Evolutionary conservation across 2,888 invertebrate species (phyloP), one percentile per base, ranked within the genome.

Genomic region (Thymelicus lineola): DNA sequence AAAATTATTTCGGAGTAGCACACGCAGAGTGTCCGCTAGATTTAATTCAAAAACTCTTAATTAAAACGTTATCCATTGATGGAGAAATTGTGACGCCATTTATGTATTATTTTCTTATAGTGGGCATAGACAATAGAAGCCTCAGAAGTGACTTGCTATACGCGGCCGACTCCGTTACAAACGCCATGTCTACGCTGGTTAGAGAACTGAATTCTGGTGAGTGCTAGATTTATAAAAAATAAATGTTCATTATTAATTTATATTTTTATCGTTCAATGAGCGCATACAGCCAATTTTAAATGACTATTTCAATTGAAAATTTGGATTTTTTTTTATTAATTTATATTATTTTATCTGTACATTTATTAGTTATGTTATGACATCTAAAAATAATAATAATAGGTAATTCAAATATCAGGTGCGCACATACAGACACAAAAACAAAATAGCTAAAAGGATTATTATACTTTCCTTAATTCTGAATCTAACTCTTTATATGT

Each of bases 141-240:
- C 95, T 97, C 65, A 94, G 97, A 80, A 97, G 97, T 84, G 98
- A 98, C 90, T 95, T 99, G 68, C 95, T 99, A 77, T 97, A 97
- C 82, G 99, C 99, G 60, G 99, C 99, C 58, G 99, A 99, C 91
- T 98, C 98, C 38, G 99, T 99, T 78, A 99, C 99, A 73, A 98
- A 98, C 91, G 99, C 99, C 73, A 99, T 99, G 98, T 98, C 98
- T 46, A 98, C 98, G 36, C 95, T 99, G 79, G 99, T 99, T 79
- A 95, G 98, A 88, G 99, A 99, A 94, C 95, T 99, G 67, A 98
- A 99, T 91, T 97, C 98, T 94, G 97, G 97, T 97, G 93, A 93
- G 94, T 70, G 7, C 9, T 38, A n/a, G 10, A 17, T 38, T 17
- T 15, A 15, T 60, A 20, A 17, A 17, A 38, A 50, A 46, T 35